These are phyloP conservation scores for Drosophila helvetica DNA, from an alignment of 2,888 invertebrate genomes.

Conservation along the genomic window DNA sequence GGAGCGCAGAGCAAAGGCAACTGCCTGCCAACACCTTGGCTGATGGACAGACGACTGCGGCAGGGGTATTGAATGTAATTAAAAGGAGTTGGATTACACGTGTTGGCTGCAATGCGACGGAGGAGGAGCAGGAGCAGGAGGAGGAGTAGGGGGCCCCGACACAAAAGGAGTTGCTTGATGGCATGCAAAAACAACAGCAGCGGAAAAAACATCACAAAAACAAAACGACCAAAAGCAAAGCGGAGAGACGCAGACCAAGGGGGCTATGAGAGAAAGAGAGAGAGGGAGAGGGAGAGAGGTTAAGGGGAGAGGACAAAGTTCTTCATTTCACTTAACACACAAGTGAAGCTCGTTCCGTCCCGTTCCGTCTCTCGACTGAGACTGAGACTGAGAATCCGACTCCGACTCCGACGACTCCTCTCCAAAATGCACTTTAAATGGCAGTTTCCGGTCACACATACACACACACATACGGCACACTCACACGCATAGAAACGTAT, in stretches of 20 bases:
- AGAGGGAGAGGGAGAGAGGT: not conserved
- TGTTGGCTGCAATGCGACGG: constrained; percentile 22
- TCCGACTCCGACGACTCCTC: constrained; percentile 28
- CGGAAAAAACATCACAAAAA: constrained; percentile 23
- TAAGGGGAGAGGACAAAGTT: constrained; percentile 49
- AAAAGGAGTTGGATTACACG: constrained; percentile 75
- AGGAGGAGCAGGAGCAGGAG: too few species aligned
- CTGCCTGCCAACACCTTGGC: constrained; percentile 56
- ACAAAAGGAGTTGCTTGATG: constrained; percentile 43
- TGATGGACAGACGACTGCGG: constrained; percentile 9
- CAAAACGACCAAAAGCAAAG: constrained; percentile 6
- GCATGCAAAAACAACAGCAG: constrained; percentile 30
- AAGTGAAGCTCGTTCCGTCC: constrained; percentile 55
- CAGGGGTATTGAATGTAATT: constrained; percentile 70
- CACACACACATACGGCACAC: constrained; percentile 27
- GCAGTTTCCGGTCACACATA: constrained; percentile 81
- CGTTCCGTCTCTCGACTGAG: constrained; percentile 41
- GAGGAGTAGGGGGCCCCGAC: constrained; percentile 19
- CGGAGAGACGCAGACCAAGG: not conserved
- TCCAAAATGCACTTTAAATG: constrained; percentile 82
- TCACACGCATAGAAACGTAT: constrained; percentile 50
- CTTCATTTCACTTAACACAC: constrained; percentile 65
- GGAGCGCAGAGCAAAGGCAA: constrained; percentile 16
- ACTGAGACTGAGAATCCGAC: too few species aligned
- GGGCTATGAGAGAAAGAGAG: not conserved